Evolutionary conservation across 37 sponge, comb jelly and placozoan genomes (phyloP).

Genomic region (Spongia lamella): DNA sequence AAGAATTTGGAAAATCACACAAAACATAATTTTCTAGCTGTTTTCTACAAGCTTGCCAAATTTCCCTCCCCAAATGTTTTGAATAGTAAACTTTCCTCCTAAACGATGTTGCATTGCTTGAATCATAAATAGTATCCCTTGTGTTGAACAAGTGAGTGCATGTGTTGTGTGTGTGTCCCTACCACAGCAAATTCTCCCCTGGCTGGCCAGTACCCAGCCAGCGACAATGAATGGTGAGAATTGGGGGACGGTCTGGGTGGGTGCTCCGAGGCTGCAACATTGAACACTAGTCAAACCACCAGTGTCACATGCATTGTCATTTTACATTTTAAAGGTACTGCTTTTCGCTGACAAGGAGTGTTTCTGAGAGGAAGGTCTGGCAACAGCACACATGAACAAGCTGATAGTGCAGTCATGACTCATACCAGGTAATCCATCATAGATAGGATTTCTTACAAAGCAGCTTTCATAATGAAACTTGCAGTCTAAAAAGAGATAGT

Average conservation of each 20-base stretch:
- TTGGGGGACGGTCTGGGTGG: no score
- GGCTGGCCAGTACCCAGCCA: slow-evolving; percentile 72
- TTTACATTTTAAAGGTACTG: not conserved
- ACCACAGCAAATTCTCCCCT: slow-evolving; percentile 79
- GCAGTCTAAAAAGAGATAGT: slow-evolving; percentile 47
- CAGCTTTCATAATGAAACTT: slow-evolving; percentile 44
- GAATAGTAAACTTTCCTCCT: not conserved
- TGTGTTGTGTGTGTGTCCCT: no score
- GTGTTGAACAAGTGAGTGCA: no score
- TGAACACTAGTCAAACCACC: not conserved
- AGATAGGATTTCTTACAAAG: slow-evolving; percentile 35
- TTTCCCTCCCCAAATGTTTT: no score
- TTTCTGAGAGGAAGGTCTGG: slow-evolving; percentile 8
- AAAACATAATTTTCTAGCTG: no score
- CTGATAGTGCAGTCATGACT: not conserved
- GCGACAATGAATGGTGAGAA: not conserved
- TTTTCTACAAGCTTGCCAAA: no score
- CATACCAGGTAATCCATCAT: not conserved
- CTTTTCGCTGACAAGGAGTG: not conserved
- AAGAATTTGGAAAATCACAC: no score
- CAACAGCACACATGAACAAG: not conserved
- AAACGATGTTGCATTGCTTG: no score
- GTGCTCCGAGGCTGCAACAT: not conserved
- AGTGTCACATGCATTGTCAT: not conserved
- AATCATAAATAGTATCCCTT: no score